Evolutionary conservation across 2,797 vertebrate species (phyloP), one percentile per base, ranked within the genome.

Genomic region (Pyrocephalus nanus): DNA sequence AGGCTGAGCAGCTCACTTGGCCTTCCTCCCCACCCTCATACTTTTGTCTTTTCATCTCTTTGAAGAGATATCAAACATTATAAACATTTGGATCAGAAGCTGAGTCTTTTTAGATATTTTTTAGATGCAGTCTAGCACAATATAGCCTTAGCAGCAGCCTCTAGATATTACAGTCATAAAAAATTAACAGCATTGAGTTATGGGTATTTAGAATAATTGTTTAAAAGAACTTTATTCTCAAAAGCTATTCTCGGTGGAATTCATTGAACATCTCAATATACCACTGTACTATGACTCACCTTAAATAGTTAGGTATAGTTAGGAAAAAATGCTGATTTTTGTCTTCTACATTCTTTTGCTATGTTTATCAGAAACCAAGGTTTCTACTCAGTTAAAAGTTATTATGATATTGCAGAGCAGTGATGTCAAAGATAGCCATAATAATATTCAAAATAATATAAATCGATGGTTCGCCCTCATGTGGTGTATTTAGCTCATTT

Each of bases 381-480:
- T 69, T 90, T 72, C 61, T 93, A 27, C 13, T 82, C 30, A 62
- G 19, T 45, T 40, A 72, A 76, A 5, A 71, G 18, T 69, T 89
- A 83, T 4, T 4, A 47, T 17, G 78, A 65, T 55, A 90, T 11
- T 78, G 30, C 29, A 60, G 47, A 82, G 64, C 8, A 77, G 23
- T 79, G 47, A 77, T 86, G 70, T 48, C 82, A 94, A 89, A 74
- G 36, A 89, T 61, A 94, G 26, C 11, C 50, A 85, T 51, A 91
- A 76, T 36, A 85, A 92, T 88, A 94, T 58, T 69, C 10, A 74
- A 93, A 91, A 88, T 87, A 87, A 67, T 88, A 86, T 58, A 86
- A 96, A 96, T 80, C 1, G 4, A 86, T 92, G 91, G 93, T 88
- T 96, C 75, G 89, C 94, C 95, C 92, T 96, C 95, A 94, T 95